Percentiles rank a stretch among this genome's conserved stretches.
Evolutionary conservation across 2,113 vertebrate species (phyloP).

Genomic region (Stictonetta naevosa): DNA sequence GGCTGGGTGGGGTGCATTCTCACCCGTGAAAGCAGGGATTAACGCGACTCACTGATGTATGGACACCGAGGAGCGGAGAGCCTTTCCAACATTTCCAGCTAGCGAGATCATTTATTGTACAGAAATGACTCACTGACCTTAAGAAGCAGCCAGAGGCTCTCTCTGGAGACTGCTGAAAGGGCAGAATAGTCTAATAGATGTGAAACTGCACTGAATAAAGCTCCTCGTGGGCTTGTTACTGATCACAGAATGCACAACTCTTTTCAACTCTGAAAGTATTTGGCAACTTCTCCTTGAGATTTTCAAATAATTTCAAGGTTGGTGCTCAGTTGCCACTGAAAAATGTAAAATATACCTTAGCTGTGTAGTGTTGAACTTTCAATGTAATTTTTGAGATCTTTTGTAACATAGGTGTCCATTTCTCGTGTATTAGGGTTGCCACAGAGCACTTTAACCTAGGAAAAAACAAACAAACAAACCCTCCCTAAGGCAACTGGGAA

Average conservation of each 20-base stretch:
- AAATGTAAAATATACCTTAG: background rate
- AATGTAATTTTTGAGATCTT: background rate
- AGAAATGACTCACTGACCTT: conserved; percentile 45
- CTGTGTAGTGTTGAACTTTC: background rate
- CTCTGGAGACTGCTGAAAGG: background rate
- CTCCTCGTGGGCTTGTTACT: background rate
- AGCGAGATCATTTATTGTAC: background rate
- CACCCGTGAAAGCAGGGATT: background rate
- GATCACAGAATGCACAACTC: background rate
- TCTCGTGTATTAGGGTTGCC: background rate
- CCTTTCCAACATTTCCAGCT: conserved; percentile 10
- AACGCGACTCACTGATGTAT: background rate
- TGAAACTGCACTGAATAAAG: background rate
- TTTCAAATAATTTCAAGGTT: background rate
- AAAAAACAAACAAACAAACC: no score
- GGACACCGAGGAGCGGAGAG: fast-evolving
- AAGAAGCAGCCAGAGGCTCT: conserved; percentile 33
- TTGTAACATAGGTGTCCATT: background rate
- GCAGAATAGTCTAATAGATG: background rate
- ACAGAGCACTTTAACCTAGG: background rate
- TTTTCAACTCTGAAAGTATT: background rate
- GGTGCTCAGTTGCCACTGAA: background rate
- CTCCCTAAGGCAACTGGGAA: background rate
- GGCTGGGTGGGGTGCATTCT: background rate
- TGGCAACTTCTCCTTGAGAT: background rate